A percentile compares a stretch with the other conserved stretches of the same genome.
Conservation (phyloP, 2,797 vertebrate genomes). For the Rhodeus uyekii region DNA sequence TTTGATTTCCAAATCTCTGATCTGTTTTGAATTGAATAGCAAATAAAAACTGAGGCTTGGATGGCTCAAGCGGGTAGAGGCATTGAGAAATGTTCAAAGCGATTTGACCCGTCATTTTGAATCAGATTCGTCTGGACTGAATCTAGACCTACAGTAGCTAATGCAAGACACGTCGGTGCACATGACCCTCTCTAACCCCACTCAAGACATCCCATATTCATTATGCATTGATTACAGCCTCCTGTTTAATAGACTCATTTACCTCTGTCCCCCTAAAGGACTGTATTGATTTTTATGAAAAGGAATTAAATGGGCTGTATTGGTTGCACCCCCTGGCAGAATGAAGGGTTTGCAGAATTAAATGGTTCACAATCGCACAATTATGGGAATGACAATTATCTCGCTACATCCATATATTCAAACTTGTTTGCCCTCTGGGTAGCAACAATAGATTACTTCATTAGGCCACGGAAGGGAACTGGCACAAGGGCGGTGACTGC, state of each 20-base stretch:
- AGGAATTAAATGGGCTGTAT: slow-evolving; percentile 73
- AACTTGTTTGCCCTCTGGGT: slow-evolving; percentile 52
- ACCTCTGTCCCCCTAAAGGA: slow-evolving; percentile 72
- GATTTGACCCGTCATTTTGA: slow-evolving; percentile 29
- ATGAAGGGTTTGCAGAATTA: slow-evolving; percentile 64
- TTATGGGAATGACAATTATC: slow-evolving; percentile 64
- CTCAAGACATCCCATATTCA: slow-evolving; percentile 65
- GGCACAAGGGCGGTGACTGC: slow-evolving; percentile 30
- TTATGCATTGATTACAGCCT: slow-evolving; percentile 74
- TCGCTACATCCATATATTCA: slow-evolving; percentile 54
- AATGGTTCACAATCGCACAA: slow-evolving; percentile 56
- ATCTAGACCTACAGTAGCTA: slow-evolving; percentile 46
- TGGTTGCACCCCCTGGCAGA: slow-evolving; percentile 66
- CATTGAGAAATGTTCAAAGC: slow-evolving; percentile 15
- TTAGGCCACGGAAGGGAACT: slow-evolving; percentile 43
- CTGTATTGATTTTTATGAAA: slow-evolving; percentile 80
- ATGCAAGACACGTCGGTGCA: slow-evolving; percentile 57
- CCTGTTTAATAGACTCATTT: slow-evolving; percentile 77
- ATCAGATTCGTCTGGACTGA: slow-evolving; percentile 43
- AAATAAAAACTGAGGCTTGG: slow-evolving; percentile 16
- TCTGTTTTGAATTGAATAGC: slow-evolving; percentile 17
- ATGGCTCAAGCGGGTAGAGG: slow-evolving; percentile 19
- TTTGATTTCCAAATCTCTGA: not conserved
- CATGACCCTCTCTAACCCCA: slow-evolving; percentile 70
- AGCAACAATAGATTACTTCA: slow-evolving; percentile 52